These are phyloP conservation scores for Amphimallon solstitiale DNA, from an alignment of 2,888 invertebrate species.

Conservation along the genomic window DNA sequence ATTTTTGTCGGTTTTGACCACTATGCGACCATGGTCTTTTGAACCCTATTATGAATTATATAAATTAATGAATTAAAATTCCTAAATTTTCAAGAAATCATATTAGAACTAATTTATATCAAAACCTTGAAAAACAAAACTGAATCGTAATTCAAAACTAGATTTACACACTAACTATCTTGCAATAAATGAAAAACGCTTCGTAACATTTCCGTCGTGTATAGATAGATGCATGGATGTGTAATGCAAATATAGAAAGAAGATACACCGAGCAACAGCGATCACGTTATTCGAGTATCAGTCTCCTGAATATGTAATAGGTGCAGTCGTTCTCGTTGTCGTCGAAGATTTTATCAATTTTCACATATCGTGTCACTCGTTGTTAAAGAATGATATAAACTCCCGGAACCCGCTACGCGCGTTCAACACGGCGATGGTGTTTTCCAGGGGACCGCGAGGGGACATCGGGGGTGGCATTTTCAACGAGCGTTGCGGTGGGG, in stretches of 20 bases:
- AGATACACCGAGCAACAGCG: conserved; percentile 2
- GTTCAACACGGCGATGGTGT: background rate
- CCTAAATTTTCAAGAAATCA: too few relatives aligned
- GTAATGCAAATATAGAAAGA: conserved; percentile 12
- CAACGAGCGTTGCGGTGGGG: conserved; percentile 6
- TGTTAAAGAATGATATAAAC: conserved; percentile 35
- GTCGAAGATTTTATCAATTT: conserved; percentile 41
- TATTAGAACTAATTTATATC: too few relatives aligned
- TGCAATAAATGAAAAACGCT: conserved; percentile 1
- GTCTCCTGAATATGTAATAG: conserved; percentile 30
- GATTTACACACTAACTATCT: too few relatives aligned
- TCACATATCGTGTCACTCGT: conserved; percentile 41
- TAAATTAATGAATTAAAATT: too few relatives aligned
- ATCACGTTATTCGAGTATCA: conserved; percentile 3
- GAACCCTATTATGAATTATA: too few relatives aligned
- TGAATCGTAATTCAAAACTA: too few relatives aligned
- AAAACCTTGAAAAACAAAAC: too few relatives aligned
- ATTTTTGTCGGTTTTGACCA: too few relatives aligned
- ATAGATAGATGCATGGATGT: background rate
- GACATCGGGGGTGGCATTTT: background rate
- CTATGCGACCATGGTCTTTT: too few relatives aligned
- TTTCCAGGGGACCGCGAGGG: background rate
- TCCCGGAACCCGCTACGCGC: conserved; percentile 17
- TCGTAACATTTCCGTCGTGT: background rate
- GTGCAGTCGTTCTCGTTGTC: conserved; percentile 19